These are phyloP conservation scores for Lates japonicus DNA, from an alignment of 2,797 vertebrate genomes.

Conservation along the genomic window DNA sequence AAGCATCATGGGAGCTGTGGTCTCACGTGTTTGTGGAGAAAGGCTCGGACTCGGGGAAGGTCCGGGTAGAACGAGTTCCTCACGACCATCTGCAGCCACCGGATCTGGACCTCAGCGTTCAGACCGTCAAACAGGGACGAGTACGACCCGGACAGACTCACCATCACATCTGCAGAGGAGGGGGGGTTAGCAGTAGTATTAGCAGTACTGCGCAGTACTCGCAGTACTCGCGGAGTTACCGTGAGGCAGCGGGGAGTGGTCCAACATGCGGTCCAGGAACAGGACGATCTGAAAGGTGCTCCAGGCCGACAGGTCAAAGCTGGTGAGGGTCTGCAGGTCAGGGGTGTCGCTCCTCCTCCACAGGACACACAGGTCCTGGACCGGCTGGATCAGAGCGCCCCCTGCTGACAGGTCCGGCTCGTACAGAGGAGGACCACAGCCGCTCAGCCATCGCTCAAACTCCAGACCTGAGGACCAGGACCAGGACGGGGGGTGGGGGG, in stretches of 20 bases:
- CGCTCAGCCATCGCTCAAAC: constrained; percentile 89
- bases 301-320: constrained; percentile 93
- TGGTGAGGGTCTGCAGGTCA: constrained; percentile 80
- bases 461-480: constrained; percentile 88
- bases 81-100: constrained; percentile 96
- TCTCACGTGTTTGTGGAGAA: constrained; percentile 95
- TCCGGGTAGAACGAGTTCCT: constrained; percentile 94
- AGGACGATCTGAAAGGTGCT: constrained; percentile 96
- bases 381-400: constrained; percentile 88
- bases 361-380: constrained; percentile 91
- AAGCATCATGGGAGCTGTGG: neutral
- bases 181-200: neutral
- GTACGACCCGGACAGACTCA: constrained; percentile 90
- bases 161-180: constrained; percentile 89
- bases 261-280: constrained; percentile 94
- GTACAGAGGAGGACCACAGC: constrained; percentile 89
- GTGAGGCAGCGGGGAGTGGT: constrained; percentile 90
- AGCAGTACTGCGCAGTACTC: neutral
- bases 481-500: neutral
- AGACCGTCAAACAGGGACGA: constrained; percentile 91
- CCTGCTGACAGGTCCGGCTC: constrained; percentile 96
- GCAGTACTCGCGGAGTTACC: constrained; percentile 74
- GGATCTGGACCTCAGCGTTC: constrained; percentile 96
- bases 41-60: constrained; percentile 91
- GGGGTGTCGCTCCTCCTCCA: constrained; percentile 89